Evolutionary conservation across 2,113 vertebrate genomes (phyloP), one percentile per base, ranked within the genome.

Genomic region (Abramis brama): DNA sequence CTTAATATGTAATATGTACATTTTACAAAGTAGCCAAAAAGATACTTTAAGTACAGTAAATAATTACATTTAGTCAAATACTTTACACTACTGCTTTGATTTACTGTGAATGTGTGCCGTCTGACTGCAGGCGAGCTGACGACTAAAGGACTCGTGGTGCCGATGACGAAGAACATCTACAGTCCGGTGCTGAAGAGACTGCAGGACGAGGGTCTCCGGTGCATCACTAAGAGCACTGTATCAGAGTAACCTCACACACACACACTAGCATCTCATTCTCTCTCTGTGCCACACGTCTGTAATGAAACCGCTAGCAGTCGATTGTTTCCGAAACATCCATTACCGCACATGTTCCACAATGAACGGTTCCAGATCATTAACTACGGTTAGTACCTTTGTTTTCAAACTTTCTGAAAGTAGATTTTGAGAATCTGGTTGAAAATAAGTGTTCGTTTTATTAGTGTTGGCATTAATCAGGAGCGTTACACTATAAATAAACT

Each of bases 101-200:
- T 33, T 30, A 13, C 33, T 79, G 27, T 75, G 15, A 64, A 43
- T 43, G 13, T 30, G 27, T 85, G 33, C 50, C 27, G 17, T 1
- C 66, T 87, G 13, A 71, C 92, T 93, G 57, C 90, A 99, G 98
- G 97, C 90, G 98, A 99, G 93, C 97, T 99, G 91, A 88, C 70
- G 12, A 90, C 92, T 2, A 99, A 96, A 93, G 98, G 98, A 33
- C 90, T 99, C 84, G 94, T 99, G 47, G 88, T 96, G 68, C 98
- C 98, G 1, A 88, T 98, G 94, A 95, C 93, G 0, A 98, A 97
- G 92, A 95, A 96, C 0, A 92, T 99, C 81, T 99, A 99, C 0
- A 90, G 93, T 85, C 98, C 96, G 33, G 93, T 95, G 66, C 89
- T 99, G 86, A 94, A 94, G 62, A 91, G 94, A 36, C 94, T 99